These are phyloP conservation scores for Frankliniella fusca DNA, from an alignment of 2,888 invertebrate species.

Conservation along the genomic window DNA sequence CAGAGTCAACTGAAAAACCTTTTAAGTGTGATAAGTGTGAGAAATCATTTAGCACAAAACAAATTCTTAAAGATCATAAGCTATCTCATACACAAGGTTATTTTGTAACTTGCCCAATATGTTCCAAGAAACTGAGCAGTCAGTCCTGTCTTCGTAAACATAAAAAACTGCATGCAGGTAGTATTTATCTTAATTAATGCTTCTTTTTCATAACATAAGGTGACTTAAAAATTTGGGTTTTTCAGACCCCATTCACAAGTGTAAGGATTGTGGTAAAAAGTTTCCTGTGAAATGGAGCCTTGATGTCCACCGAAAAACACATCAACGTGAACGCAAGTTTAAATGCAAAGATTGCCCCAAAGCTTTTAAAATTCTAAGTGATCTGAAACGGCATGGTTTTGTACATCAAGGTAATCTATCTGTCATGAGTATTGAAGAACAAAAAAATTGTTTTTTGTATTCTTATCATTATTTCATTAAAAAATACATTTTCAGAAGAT, in stretches of 20 bases:
- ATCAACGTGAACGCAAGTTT: conserved; percentile 4
- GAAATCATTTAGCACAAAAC: background rate
- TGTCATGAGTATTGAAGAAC: background rate
- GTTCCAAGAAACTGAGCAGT: background rate
- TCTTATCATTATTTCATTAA: background rate
- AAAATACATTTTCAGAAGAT: background rate
- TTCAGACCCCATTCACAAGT: background rate
- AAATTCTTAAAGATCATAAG: background rate
- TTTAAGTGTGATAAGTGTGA: conserved; percentile 7
- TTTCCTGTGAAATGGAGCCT: conserved; percentile 15
- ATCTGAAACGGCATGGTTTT: background rate
- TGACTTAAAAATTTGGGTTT: background rate
- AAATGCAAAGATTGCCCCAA: background rate
- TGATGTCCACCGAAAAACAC: background rate
- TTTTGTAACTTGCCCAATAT: background rate
- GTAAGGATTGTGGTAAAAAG: conserved; percentile 12
- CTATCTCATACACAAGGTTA: background rate
- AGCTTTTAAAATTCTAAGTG: background rate
- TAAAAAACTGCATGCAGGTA: conserved; percentile 5
- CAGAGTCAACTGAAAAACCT: background rate
- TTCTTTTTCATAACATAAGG: background rate
- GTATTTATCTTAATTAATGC: background rate
- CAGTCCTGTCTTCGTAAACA: background rate
- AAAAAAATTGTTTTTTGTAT: background rate
- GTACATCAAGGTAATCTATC: background rate